phyloP scores from a whole-genome alignment of 2,113 vertebrate genomes.

The Seriola dumerili region DNA sequence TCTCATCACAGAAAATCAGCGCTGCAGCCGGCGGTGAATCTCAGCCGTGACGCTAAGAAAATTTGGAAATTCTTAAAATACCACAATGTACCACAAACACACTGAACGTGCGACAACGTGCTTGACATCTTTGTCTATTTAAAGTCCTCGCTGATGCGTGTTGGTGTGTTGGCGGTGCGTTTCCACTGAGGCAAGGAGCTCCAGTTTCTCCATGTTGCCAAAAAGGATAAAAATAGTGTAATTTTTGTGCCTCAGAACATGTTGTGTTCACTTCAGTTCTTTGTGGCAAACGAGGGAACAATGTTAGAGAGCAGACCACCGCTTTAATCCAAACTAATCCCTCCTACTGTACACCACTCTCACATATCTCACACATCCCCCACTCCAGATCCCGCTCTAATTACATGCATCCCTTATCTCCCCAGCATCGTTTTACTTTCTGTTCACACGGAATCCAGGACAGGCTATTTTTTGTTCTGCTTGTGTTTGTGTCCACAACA shows the following conservation, averaged over 20 bases:
- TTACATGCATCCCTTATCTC: conserved; percentile 41
- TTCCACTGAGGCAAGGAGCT: conserved; percentile 8
- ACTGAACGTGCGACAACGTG: not conserved
- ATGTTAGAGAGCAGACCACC: conserved; percentile 51
- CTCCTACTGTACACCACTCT: conserved; percentile 40
- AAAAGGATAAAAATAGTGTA: conserved; percentile 25
- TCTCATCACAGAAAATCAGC: not conserved
- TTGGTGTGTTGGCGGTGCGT: conserved; percentile 9
- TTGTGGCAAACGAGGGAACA: conserved; percentile 43
- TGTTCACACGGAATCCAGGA: conserved; percentile 10
- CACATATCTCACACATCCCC: conserved; percentile 22
- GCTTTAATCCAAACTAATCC: conserved; percentile 71
- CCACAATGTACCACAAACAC: not conserved
- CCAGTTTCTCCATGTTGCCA: conserved; percentile 39
- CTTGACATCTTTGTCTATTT: conserved; percentile 13
- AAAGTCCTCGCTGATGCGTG: conserved; percentile 20
- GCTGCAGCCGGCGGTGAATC: not conserved
- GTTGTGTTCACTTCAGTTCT: conserved; percentile 33
- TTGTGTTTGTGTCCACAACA: not conserved
- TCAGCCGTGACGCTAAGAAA: not conserved
- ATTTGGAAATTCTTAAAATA: conserved; percentile 1
- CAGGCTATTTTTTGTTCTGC: not conserved
- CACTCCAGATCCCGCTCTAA: conserved; percentile 36
- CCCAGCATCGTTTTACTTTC: conserved; percentile 20
- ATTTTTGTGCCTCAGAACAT: conserved; percentile 29